These are phyloP conservation scores for Entomobrya proxima DNA, from an alignment of 2,888 invertebrate species.

Conservation along the genomic window DNA sequence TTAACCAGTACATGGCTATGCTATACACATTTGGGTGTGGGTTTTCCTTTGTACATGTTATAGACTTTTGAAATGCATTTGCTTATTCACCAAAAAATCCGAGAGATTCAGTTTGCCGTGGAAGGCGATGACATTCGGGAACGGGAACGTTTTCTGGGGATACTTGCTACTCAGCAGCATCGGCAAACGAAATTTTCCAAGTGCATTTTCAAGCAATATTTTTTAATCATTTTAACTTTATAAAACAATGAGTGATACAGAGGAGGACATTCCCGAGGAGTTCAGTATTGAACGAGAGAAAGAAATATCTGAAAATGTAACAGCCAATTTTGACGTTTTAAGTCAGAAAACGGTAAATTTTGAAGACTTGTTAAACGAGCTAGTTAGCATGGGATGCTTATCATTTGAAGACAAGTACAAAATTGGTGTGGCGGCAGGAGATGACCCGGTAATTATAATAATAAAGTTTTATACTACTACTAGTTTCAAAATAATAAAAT, in stretches of 20 bases:
- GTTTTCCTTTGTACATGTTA: not conserved
- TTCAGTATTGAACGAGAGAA: slow-evolving; percentile 57
- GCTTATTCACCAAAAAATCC: not conserved
- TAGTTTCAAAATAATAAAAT: not conserved
- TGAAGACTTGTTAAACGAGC: slow-evolving; percentile 66
- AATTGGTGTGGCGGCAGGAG: slow-evolving; percentile 63
- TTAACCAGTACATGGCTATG: not conserved
- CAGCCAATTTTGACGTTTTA: slow-evolving; percentile 56
- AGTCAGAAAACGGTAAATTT: slow-evolving; percentile 68
- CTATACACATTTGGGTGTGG: not conserved
- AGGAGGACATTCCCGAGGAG: slow-evolving; percentile 48
- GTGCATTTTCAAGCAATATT: not conserved
- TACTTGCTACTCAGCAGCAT: not conserved
- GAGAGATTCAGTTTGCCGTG: not conserved
- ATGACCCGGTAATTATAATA: slow-evolving; percentile 53
- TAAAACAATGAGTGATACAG: slow-evolving; percentile 59
- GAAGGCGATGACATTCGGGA: not conserved
- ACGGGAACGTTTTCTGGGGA: not conserved
- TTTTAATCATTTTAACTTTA: not conserved
- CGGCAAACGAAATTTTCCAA: not conserved
- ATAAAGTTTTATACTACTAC: not conserved
- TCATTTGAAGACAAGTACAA: slow-evolving; percentile 69
- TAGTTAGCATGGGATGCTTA: slow-evolving; percentile 61
- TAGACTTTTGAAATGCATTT: not conserved
- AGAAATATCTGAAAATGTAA: slow-evolving; percentile 49